Evolutionary conservation across 2,888 invertebrate species (phyloP), one percentile per base, ranked within the genome.

Genomic region (Bugulina stolonifera): DNA sequence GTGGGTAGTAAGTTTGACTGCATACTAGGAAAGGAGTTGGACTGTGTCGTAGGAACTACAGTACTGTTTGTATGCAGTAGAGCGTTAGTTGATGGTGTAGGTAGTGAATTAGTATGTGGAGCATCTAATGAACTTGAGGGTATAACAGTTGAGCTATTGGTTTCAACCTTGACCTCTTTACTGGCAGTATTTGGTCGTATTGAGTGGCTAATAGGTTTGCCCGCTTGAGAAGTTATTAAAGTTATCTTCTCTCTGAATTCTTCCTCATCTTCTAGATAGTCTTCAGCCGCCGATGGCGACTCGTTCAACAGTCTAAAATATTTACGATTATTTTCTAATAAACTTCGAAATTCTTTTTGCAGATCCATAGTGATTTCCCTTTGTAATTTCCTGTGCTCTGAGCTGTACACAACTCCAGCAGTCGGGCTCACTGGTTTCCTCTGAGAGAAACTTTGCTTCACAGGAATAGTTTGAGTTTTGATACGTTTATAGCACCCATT

Each of bases 241-340:
- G 43, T 43, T 5, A 43, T 43, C 22, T 64, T 64, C 5, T 25
- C 32, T 34, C 32, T 64, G 64, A 29, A 64, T 5, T 64, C 64
- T 64, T 64, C 64, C 64, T 64, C 64, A 64, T 64, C 64, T 32
- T 64, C 64, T 64, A 64, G 32, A n/a, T 64, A 64, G 32, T 64
- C 64, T 29, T 2, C 18, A 29, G 32, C 64, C 3, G 34, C 34
- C 32, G 64, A 64, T 1, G 64, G 18, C 32, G 64, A 64, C 64
- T 64, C 14, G 5, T 27, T 22, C 27, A 34, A 43, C 18, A 43
- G 5, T 5, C 34, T 2, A n/a, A 64, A 64, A 32, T 64, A 27
- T 5, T 22, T 18, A 27, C 32, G 27, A 32, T 64, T 64, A 3
- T n/a, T 22, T 32, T 64, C 64, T 5, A 64, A 32, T 14, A 64